A percentile compares a stretch with the other conserved stretches of the same genome.
These are phyloP conservation scores for Sinodicranocentrus sp. DNA, from an alignment of 2,888 invertebrate genomes.

Conservation along the genomic window DNA sequence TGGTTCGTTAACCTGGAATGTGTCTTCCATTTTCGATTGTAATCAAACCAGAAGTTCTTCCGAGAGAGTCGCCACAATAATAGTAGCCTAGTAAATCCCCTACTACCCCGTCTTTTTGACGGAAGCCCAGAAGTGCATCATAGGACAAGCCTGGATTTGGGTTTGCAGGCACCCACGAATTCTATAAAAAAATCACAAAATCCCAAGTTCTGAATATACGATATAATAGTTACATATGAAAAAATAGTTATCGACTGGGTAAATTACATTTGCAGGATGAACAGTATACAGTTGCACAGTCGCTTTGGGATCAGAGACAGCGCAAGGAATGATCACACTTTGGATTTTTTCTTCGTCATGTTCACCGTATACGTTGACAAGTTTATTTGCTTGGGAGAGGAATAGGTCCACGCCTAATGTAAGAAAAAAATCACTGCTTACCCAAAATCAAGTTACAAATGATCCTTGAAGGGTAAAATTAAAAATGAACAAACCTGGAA, in stretches of 20 bases:
- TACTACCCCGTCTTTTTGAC: conserved; percentile 54
- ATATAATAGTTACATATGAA: no score
- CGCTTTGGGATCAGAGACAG: conserved; percentile 52
- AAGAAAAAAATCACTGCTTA: no score
- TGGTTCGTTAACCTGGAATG: conserved; percentile 56
- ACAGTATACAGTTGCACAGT: conserved; percentile 47
- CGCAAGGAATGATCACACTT: conserved; percentile 53
- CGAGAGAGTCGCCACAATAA: conserved; percentile 55
- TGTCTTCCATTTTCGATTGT: conserved; percentile 63
- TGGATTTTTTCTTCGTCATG: conserved; percentile 53
- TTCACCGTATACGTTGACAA: conserved; percentile 63
- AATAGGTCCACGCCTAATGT: conserved; percentile 60
- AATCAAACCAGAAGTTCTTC: conserved; percentile 53
- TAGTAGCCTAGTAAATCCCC: conserved; percentile 62
- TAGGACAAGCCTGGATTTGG: conserved; percentile 49
- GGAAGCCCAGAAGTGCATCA: conserved; percentile 57
- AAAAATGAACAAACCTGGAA: conserved; percentile 44
- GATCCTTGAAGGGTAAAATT: no score
- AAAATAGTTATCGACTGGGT: no score
- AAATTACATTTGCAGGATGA: conserved; percentile 45
- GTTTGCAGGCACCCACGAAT: conserved; percentile 58
- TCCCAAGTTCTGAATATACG: neutral
- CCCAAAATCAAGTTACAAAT: no score
- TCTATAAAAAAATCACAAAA: conserved; percentile 34
- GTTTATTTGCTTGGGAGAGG: conserved; percentile 33